These are phyloP conservation scores for Gorsachius goisagi DNA, from an alignment of 2,113 vertebrate species.

Conservation along the genomic window DNA sequence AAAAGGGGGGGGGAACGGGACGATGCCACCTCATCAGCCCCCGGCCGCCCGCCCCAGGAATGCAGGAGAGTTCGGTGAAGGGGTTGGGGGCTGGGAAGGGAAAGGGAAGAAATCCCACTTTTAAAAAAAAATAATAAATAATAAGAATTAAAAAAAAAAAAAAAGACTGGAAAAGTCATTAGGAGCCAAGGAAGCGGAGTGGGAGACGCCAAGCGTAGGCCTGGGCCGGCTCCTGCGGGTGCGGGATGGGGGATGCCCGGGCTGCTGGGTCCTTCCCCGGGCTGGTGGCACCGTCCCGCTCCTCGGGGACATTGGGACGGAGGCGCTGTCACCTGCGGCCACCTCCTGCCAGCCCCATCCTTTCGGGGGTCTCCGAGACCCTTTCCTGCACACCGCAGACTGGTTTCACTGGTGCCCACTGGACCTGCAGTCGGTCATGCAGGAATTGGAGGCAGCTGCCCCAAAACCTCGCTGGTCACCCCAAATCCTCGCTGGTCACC, in stretches of 20 bases:
- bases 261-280: background rate
- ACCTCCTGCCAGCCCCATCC: background rate
- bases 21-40: conserved; percentile 75
- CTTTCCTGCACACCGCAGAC: rapidly evolving
- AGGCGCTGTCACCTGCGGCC: background rate
- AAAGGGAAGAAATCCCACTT: background rate
- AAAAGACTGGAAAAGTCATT: conserved; percentile 11
- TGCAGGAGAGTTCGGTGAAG: background rate
- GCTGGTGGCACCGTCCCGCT: background rate
- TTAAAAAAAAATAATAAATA: background rate
- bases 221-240: background rate
- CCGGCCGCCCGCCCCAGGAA: conserved; percentile 32
- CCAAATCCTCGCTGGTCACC: background rate
- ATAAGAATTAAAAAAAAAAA: background rate
- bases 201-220: background rate
- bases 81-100: conserved; percentile 1
- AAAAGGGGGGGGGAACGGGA: background rate
- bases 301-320: rapidly evolving
- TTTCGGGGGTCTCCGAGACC: background rate
- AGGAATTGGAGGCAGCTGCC: rapidly evolving
- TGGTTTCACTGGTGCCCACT: background rate
- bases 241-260: background rate
- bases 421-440: rapidly evolving
- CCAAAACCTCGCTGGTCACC: background rate
- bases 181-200: background rate